Conservation (phyloP, 2,113 vertebrate genomes). For the Oenanthe oenanthe region DNA sequence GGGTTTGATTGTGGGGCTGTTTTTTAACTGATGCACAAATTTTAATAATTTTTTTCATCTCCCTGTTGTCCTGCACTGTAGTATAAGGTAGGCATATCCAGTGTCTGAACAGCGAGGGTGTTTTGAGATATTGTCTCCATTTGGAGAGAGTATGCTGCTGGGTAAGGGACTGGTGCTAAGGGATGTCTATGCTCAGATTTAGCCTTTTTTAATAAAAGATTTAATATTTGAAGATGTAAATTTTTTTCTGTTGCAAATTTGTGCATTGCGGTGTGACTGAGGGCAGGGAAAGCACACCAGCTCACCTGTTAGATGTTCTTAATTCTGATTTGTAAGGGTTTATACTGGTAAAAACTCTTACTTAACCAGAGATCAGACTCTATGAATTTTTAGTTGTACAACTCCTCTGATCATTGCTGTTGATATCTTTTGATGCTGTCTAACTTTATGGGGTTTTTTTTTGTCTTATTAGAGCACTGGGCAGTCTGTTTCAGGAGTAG, state of each 20-base stretch:
- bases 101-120: fast-evolving
- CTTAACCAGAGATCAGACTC: background rate
- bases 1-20: background rate
- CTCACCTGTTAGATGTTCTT: background rate
- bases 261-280: background rate
- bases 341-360: background rate
- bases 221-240: background rate
- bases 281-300: background rate
- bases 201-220: background rate
- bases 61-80: background rate
- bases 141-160: background rate
- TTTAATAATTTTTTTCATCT: background rate
- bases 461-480: background rate
- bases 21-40: background rate
- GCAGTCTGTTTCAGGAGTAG: background rate
- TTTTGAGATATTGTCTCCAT: background rate
- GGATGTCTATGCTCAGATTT: background rate
- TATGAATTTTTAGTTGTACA: background rate
- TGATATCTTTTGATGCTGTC: background rate
- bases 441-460: background rate
- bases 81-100: background rate
- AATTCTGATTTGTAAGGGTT: background rate
- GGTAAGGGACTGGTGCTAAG: background rate
- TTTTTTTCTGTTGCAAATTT: background rate
- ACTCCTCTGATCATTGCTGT: background rate